These are phyloP conservation scores for Micropoecilia bifurca DNA, from an alignment of 2,797 vertebrate genomes.

Conservation along the genomic window DNA sequence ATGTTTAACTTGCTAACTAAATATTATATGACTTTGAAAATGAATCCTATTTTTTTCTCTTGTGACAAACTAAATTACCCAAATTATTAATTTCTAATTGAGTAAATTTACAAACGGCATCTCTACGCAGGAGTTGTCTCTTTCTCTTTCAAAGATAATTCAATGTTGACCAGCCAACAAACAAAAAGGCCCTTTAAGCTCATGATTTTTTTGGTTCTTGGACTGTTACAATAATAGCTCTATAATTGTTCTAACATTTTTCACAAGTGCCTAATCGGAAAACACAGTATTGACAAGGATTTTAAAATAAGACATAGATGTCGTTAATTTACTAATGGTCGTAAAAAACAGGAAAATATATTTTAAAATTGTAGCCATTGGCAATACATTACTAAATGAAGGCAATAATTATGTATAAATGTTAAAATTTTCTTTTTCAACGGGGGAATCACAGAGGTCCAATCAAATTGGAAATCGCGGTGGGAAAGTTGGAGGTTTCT, in stretches of 20 bases:
- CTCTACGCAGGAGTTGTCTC: background rate
- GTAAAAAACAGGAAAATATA: background rate
- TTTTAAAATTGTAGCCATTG: background rate
- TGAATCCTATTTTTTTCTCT: background rate
- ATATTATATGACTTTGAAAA: background rate
- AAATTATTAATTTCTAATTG: background rate
- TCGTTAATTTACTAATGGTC: background rate
- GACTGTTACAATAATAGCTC: background rate
- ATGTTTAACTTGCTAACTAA: background rate
- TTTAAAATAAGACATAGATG: background rate
- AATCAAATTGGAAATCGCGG: background rate
- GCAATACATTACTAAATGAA: background rate
- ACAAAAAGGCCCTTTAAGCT: background rate
- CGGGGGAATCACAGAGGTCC: too few relatives aligned
- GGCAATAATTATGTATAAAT: background rate
- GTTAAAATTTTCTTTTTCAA: background rate
- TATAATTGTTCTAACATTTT: background rate
- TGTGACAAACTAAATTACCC: background rate
- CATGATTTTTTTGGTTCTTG: background rate
- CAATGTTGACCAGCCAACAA: background rate
- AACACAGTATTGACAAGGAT: background rate
- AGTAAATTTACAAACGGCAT: background rate
- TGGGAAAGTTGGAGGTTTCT: background rate
- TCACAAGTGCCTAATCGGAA: background rate
- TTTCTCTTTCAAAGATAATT: background rate